A percentile compares a stretch with the other conserved stretches of the same genome.
phyloP scores from a whole-genome alignment of 2,113 vertebrate genomes.

The Notothenia rossii region DNA sequence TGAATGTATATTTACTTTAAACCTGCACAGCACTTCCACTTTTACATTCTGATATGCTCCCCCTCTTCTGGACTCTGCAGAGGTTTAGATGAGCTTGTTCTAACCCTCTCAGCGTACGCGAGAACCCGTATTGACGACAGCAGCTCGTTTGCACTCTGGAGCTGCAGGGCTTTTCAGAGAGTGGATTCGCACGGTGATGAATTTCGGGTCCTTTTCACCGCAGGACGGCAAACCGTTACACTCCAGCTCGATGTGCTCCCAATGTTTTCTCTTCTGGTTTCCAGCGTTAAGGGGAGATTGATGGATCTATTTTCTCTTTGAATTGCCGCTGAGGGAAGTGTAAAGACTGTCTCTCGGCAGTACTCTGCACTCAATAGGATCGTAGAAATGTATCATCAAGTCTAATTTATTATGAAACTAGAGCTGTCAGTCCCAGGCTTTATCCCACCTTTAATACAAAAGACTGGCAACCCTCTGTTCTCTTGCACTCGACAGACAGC shows the following conservation, averaged over 20 bases:
- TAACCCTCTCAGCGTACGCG: conserved; percentile 12
- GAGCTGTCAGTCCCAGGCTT: too few relatives aligned
- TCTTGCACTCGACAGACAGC: too few relatives aligned
- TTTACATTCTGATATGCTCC: background rate
- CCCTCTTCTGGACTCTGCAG: conserved; percentile 25
- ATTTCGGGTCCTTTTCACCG: conserved; percentile 43
- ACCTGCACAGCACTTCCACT: too few relatives aligned
- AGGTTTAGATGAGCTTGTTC: conserved; percentile 44
- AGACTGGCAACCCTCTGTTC: too few relatives aligned
- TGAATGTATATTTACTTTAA: too few relatives aligned
- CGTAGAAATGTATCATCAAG: too few relatives aligned
- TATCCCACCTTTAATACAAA: too few relatives aligned
- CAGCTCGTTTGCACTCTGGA: background rate
- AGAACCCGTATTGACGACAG: conserved; percentile 36
- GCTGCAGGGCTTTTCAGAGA: background rate
- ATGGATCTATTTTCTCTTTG: conserved; percentile 55
- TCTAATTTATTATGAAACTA: too few relatives aligned
- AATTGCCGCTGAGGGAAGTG: conserved; percentile 5
- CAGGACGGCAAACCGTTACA: conserved; percentile 21
- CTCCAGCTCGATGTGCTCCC: conserved; percentile 19
- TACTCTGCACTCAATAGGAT: background rate
- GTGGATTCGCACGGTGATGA: conserved; percentile 26
- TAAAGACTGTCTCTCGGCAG: conserved; percentile 12
- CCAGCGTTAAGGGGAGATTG: conserved; percentile 35
- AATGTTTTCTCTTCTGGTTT: conserved; percentile 52